Evolutionary conservation across 2,113 vertebrate genomes (phyloP), one percentile per base, ranked within the genome.

Genomic region (Gallinago media): DNA sequence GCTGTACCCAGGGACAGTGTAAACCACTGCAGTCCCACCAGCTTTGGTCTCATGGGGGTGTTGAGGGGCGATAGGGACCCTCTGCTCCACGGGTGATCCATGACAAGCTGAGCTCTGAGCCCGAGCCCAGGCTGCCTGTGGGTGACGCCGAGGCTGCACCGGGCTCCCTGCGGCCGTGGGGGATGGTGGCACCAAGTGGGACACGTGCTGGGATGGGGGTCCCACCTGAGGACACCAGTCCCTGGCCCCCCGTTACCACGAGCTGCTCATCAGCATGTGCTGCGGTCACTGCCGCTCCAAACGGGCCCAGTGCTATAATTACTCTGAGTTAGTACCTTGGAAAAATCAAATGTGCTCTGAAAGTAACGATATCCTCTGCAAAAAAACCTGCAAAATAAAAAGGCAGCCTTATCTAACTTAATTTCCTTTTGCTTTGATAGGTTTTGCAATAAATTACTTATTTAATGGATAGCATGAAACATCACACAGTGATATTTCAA

Each of bases 361-460:
- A 95, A 83, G 72, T 50, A 88, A 72, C 0, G 3, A 78, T 78
- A 80, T 26, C 77, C 75, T 58, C 55, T 82, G 68, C 21, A 74
- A 94, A 88, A 77, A 77, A 62, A 29, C 9, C 52, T 29, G 50
- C 86, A 34, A 68, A 95, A 38, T 36, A 68, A 59, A 73, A 74
- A 88, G 82, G 15, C 6, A 31, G 32, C 47, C 38, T 54, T 94
- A 88, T 95, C 85, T 91, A 59, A 38, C 86, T 85, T 89, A 40
- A 71, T 95, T 94, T 97, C 81, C 81, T 81, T 87, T 92, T 90
- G 78, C 92, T 94, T 97, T 85, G 55, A 92, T 96, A 94, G 78
- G 61, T 86, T 96, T 97, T 95, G 91, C 92, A 96, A 92, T 87
- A 90, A 97, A 94, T 90, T 96, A 95, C 92, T 97, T 96, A 91